Conservation (phyloP, 2,797 vertebrate genomes). For the Knipowitschia caucasica region DNA sequence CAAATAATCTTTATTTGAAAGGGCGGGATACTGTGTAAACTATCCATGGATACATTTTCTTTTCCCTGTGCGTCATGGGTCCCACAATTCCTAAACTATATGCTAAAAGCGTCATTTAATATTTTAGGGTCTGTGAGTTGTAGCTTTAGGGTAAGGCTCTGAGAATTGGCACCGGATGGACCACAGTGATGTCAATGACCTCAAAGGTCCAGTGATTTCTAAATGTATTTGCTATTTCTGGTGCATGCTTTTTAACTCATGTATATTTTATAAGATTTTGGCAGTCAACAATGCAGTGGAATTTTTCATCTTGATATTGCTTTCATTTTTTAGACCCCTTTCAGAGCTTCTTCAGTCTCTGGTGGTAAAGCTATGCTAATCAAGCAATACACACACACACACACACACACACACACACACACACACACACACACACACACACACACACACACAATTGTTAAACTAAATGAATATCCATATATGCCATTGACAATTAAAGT, state of each 20-base stretch:
- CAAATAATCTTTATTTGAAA: slow-evolving; percentile 12
- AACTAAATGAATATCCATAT: neutral
- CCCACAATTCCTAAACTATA: slow-evolving; percentile 13
- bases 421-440: too few relatives aligned
- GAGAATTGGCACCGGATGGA: slow-evolving; percentile 37
- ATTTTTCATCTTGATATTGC: neutral
- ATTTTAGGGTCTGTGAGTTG: neutral
- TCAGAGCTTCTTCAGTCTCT: too few relatives aligned
- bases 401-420: too few relatives aligned
- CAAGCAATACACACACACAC: too few relatives aligned
- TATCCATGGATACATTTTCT: slow-evolving; percentile 1
- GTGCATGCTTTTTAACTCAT: slow-evolving; percentile 23
- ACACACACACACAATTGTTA: too few relatives aligned
- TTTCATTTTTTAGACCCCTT: slow-evolving; percentile 10
- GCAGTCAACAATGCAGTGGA: neutral
- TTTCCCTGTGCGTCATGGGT: neutral
- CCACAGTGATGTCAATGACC: slow-evolving; percentile 41
- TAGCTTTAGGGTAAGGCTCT: slow-evolving; percentile 20
- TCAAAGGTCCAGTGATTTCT: slow-evolving; percentile 29
- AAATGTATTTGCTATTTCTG: slow-evolving; percentile 42
- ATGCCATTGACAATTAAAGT: neutral
- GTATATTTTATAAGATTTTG: slow-evolving; percentile 34
- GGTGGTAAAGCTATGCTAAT: too few relatives aligned
- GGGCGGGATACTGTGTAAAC: neutral
- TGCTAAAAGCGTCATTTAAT: slow-evolving; percentile 9